phyloP scores from a whole-genome alignment of 1,140 invertebrate genomes.

The Coptotermes formosanus region DNA sequence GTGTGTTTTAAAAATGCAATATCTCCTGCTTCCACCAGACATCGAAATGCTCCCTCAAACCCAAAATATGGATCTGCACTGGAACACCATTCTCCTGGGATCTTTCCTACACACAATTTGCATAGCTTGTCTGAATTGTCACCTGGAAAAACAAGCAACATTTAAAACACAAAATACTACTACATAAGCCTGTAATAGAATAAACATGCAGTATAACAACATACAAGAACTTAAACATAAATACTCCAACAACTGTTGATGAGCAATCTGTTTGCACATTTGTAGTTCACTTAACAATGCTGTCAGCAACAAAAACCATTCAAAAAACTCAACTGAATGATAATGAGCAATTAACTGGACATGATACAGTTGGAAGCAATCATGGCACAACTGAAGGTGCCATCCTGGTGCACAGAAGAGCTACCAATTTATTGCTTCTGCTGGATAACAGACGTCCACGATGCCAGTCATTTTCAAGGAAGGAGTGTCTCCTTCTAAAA shows the following conservation, averaged over 20 bases:
- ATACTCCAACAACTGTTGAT: background rate
- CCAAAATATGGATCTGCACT: constrained; percentile 86
- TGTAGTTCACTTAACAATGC: background rate
- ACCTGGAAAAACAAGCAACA: constrained; percentile 49
- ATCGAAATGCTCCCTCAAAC: constrained; percentile 86
- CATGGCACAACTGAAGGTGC: too few relatives aligned
- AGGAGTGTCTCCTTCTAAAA: too few relatives aligned
- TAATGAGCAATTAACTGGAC: too few relatives aligned
- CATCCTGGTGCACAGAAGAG: too few relatives aligned
- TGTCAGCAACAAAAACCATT: too few relatives aligned
- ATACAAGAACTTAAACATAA: background rate
- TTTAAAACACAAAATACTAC: background rate
- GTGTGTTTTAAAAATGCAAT: constrained; percentile 91
- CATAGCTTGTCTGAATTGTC: constrained; percentile 81
- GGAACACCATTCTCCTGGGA: constrained; percentile 77
- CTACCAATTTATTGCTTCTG: too few relatives aligned
- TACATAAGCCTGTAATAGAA: background rate
- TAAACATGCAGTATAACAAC: background rate
- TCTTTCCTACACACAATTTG: constrained; percentile 76
- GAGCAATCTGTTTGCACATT: background rate
- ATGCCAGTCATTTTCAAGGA: too few relatives aligned
- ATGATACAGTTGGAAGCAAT: too few relatives aligned
- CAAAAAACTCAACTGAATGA: too few relatives aligned
- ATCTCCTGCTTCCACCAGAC: constrained; percentile 82
- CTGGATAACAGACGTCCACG: too few relatives aligned